Base-by-base conservation (phyloP, 2,113 vertebrate species). In the Falcunculus frontatus region DNA sequence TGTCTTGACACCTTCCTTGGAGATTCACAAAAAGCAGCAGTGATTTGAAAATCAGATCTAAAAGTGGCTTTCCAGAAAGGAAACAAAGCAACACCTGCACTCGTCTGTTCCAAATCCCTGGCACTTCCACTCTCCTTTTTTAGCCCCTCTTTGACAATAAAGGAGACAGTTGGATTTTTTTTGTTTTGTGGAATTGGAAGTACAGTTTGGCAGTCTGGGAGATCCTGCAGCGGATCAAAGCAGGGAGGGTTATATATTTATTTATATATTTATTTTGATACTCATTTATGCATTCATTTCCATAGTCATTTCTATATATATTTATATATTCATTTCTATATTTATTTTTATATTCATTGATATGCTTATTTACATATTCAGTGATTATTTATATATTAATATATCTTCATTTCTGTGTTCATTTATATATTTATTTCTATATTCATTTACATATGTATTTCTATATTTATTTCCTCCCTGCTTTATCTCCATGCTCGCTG, bases 61-160 rank as follows among this genome's bases (percentile, higher is more conserved):
- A 90, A 69, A 70, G 47, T 44, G 41, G 16, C 96, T 96, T 95
- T 95, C 69, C 91, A 92, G 95, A 96, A 77, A 75, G 90, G 81
- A 59, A 32, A 89, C 72, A 80, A 88, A 93, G 82, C 86, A 74
- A 52, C 95, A 96, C 93, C 97, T 89, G 75, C 94, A 93, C 70
- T 81, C 85, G 90, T 93, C 84, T 89, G 65, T 64, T 96, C 96
- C 64, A 50, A 96, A 90, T 89, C 96, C 93, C 96, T 76, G 73
- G 32, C 75, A 63, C 85, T 95, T 90, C 80, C 80, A 11, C 77
- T 73, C 74, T 41, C 29, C 95, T 8, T 46, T 77, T 89, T 69
- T 83, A 97, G 37, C 62, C 92, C 32, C 4, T 20, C 74, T 88
- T 79, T 91, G 59, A 88, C 95, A 96, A 96, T 93, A 97, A 89